phyloP scores from a whole-genome alignment of 2,113 vertebrate genomes.

The Mastomys coucha region DNA sequence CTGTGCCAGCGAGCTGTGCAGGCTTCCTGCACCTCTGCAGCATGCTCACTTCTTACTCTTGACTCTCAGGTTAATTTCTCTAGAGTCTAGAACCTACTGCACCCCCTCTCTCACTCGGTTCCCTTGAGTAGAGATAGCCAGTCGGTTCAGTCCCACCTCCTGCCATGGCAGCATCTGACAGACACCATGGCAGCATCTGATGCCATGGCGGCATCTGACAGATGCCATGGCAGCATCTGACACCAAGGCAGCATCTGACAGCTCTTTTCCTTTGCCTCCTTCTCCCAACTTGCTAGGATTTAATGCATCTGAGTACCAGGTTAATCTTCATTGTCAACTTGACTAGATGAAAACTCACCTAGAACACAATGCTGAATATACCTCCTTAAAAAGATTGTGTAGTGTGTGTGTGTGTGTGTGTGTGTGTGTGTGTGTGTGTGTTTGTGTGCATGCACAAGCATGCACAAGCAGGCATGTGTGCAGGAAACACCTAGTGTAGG shows the following conservation, averaged over 20 bases:
- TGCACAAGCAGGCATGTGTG: background rate
- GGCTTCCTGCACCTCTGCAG: rapidly evolving
- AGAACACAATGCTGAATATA: background rate
- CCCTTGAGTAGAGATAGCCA: background rate
- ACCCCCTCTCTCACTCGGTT: background rate
- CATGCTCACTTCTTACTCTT: background rate
- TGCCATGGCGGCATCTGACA: rapidly evolving
- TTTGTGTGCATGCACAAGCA: too few species aligned
- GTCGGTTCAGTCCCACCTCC: background rate
- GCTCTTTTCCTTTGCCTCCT: background rate
- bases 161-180: too few species aligned
- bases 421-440: background rate
- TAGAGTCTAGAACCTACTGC: background rate
- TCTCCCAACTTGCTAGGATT: background rate
- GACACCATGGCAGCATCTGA: too few species aligned
- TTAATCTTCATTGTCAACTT: background rate
- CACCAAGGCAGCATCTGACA: too few species aligned
- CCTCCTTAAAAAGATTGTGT: background rate
- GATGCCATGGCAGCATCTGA: too few species aligned
- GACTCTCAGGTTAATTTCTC: background rate
- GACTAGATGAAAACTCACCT: background rate
- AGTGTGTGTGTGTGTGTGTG: background rate
- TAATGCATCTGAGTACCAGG: background rate
- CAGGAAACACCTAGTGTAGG: too few species aligned
- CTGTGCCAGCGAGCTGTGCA: rapidly evolving